Evolutionary conservation across 2,797 vertebrate species (phyloP), one percentile per base, ranked within the genome.

Genomic region (Nothura maculosa): DNA sequence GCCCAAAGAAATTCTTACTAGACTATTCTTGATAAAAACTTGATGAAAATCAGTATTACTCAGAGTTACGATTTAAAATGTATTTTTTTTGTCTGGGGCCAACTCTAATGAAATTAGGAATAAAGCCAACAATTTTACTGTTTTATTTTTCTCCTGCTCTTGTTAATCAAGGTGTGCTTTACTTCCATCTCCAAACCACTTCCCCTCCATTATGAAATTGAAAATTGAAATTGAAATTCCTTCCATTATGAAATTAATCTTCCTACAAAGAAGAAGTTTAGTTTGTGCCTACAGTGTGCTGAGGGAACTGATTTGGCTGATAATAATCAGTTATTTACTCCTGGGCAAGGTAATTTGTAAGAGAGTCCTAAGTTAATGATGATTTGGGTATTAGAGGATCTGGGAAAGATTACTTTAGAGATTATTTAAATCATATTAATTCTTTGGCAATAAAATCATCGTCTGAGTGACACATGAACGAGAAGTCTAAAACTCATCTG

Each of bases 361-460:
- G 16, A 64, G 85, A 77, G 45, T 14, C 10, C 54, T 42, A 89
- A 83, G 15, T 36, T 87, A 85, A 85, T 85, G 83, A 91, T 38
- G 25, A 85, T 57, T 42, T 81, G 38, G 57, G 17, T 54, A 15
- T 61, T 94, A 74, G 47, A 13, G 28, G 42, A 73, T 85, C 40
- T n/a, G 57, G 63, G 68, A 67, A 85, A 79, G 34, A 75, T 83
- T 87, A 85, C n/a, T 61, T 57, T 38, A 57, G 74, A 62, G 69
- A 67, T 87, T 87, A 64, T 58, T 81, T 68, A 75, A 83, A 73
- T 60, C 22, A 68, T 18, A 36, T 81, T n/a, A 68, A 64, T 45
- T 60, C 32, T 92, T 95, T 80, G 79, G 93, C 89, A 93, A 42
- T 8, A 77, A 61, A 94, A 89, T 77, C 76, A 80, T 20, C 52